These are phyloP conservation scores for Oophaga pumilio DNA, from an alignment of 2,113 vertebrate genomes.

Conservation along the genomic window DNA sequence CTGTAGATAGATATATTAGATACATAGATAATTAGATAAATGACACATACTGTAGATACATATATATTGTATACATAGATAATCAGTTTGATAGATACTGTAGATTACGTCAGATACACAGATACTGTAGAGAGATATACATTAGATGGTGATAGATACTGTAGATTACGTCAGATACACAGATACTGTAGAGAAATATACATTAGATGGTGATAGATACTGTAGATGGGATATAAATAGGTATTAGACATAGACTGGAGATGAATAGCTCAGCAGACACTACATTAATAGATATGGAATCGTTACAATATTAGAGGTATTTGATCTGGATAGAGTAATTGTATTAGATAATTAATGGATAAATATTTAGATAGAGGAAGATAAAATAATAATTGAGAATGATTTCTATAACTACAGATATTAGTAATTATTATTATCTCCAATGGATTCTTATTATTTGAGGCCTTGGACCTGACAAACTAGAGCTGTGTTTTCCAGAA, in stretches of 20 bases:
- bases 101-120: not conserved
- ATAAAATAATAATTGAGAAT: no score
- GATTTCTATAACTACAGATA: no score
- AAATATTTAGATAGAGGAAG: no score
- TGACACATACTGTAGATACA: not conserved
- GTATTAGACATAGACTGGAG: not conserved
- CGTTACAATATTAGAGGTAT: no score
- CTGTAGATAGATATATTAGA: not conserved
- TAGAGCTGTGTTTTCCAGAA: not conserved
- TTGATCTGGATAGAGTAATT: no score
- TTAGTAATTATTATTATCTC: no score
- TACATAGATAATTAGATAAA: constrained; percentile 6
- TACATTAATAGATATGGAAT: no score
- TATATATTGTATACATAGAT: not conserved
- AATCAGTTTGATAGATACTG: not conserved
- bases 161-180: not conserved
- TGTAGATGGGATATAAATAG: constrained; percentile 7
- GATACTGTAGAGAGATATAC: not conserved
- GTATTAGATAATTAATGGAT: no score
- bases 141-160: not conserved
- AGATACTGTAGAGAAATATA: not conserved
- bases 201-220: not conserved
- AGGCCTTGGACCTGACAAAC: not conserved
- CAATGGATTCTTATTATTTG: not conserved
- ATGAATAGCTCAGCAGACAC: not conserved